Evolutionary conservation across 53 echinoderm and acorn worm genomes (phyloP).

Genomic region (Paracentrotus lividus): DNA sequence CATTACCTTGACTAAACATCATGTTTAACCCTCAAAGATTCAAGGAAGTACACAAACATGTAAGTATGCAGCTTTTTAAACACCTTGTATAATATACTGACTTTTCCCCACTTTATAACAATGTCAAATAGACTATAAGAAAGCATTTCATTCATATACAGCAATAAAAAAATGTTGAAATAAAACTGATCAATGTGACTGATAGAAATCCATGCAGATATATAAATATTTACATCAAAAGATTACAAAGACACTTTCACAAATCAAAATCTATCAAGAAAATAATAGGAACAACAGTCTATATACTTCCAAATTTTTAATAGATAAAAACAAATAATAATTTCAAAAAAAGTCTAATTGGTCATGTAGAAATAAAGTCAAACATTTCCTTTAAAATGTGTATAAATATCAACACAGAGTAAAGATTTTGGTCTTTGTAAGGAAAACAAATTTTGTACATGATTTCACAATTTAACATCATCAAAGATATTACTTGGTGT

Average conservation of each 20-base stretch:
- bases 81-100: neutral
- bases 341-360: neutral
- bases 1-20: too few relatives aligned
- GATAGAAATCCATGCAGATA: slow-evolving; percentile 56
- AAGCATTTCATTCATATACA: neutral
- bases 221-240: slow-evolving; percentile 60
- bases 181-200: neutral
- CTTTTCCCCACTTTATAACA: neutral
- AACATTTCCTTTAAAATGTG: neutral
- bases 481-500: neutral
- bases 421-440: neutral
- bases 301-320: neutral
- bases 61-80: neutral
- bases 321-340: neutral
- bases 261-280: slow-evolving; percentile 31
- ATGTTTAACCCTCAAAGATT: too few relatives aligned
- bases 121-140: neutral
- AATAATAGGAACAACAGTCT: slow-evolving; percentile 36
- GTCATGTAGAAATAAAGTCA: neutral
- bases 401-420: neutral
- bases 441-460: neutral
- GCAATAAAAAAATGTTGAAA: neutral
- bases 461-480: neutral
- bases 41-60: neutral
- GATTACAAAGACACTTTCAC: slow-evolving; percentile 19